These are phyloP conservation scores for Ostrea denselamellosa DNA, from an alignment of 1,140 invertebrate genomes.

Conservation along the genomic window DNA sequence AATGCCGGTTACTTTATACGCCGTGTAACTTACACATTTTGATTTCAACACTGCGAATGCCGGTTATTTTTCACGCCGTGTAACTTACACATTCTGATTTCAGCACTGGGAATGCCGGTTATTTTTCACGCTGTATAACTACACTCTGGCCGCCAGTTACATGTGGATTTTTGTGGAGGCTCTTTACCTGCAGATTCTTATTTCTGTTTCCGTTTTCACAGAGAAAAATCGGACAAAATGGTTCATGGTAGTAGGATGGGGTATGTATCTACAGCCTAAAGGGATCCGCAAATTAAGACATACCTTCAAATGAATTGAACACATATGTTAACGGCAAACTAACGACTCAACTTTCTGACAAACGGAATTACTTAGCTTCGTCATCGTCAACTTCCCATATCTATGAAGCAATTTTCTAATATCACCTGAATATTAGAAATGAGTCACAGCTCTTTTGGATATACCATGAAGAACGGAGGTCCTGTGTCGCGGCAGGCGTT, in stretches of 20 bases:
- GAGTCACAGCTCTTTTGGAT: too few species aligned
- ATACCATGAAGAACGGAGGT: too few species aligned
- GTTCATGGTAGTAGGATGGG: conserved; percentile 87
- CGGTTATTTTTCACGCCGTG: background rate
- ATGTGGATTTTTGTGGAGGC: conserved; percentile 91
- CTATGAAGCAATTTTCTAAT: too few species aligned
- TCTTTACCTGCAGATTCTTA: conserved; percentile 87
- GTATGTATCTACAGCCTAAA: conserved; percentile 80
- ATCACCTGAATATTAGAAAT: too few species aligned
- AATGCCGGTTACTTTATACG: background rate
- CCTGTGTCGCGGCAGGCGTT: too few species aligned
- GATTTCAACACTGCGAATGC: background rate
- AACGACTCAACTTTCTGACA: too few species aligned
- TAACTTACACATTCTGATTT: background rate
- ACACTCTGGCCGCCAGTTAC: conserved; percentile 87
- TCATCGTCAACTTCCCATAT: too few species aligned
- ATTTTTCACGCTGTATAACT: conserved; percentile 86
- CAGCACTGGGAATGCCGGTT: conserved; percentile 85
- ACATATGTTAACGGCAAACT: too few species aligned
- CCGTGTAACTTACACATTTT: background rate
- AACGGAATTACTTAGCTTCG: too few species aligned
- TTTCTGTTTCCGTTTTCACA: conserved; percentile 85
- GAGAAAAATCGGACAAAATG: conserved; percentile 84
- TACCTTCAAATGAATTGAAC: too few species aligned
- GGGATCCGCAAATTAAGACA: too few species aligned